Percentiles rank a stretch among this genome's conserved stretches.
Evolutionary conservation across 2,888 invertebrate species (phyloP).

Genomic region (Acanthosepion esculentum): DNA sequence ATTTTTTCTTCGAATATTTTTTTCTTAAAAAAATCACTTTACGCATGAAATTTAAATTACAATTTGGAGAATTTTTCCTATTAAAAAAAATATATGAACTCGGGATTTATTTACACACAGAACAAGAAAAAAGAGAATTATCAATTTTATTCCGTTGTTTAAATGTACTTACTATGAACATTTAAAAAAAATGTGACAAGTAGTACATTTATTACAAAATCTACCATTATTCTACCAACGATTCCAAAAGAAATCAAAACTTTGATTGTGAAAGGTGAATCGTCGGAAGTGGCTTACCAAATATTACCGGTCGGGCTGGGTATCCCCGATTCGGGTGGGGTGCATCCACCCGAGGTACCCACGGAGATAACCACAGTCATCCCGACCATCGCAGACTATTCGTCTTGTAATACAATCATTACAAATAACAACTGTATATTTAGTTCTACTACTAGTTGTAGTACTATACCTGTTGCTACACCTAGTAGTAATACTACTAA

Average conservation of each 20-base stretch:
- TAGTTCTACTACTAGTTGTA: slow-evolving; percentile 7
- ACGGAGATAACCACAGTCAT: not conserved
- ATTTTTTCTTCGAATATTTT: too few species aligned
- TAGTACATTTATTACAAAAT: not conserved
- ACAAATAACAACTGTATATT: not conserved
- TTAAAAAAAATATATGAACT: not conserved
- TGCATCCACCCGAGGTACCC: slow-evolving; percentile 8
- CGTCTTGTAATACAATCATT: slow-evolving; percentile 9
- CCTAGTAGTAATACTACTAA: not conserved
- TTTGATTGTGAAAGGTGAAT: not conserved
- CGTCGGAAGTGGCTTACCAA: slow-evolving; percentile 33
- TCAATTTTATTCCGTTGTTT: too few species aligned
- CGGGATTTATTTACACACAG: not conserved
- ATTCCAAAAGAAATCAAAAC: slow-evolving; percentile 2
- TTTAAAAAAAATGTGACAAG: too few species aligned
- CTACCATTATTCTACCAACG: not conserved
- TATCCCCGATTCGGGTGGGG: not conserved
- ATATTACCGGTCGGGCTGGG: slow-evolving; percentile 21
- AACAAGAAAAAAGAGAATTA: not conserved
- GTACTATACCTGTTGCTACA: slow-evolving; percentile 21
- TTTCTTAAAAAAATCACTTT: too few species aligned
- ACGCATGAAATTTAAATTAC: not conserved
- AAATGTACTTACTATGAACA: too few species aligned
- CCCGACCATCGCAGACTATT: slow-evolving; percentile 1
- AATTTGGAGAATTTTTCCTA: not conserved